Base-by-base conservation (phyloP, 2,113 vertebrate genomes). In the Myodes glareolus region DNA sequence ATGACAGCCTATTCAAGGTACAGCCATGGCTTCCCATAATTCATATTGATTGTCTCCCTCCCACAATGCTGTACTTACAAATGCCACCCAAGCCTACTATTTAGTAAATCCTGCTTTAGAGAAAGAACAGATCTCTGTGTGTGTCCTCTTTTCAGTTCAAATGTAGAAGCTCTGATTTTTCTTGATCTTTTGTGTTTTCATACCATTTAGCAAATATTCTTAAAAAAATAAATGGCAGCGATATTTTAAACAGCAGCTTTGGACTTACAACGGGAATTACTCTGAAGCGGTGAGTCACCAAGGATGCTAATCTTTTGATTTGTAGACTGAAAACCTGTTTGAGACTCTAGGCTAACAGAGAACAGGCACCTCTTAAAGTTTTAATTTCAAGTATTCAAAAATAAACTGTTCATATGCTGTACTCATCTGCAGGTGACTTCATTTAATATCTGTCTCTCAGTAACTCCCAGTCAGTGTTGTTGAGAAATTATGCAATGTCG, bases 241-340 rank as follows among this genome's bases (percentile, higher is more conserved):
- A 94, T 95, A 92, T 98, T 98, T 97, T 94, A 85, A 95, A 92
- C 90, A 91, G 55, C 90, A 96, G 94, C 61, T 96, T 94, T 98
- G 97, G 97, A 97, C 97, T 97, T 97, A 98, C 92, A 98, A 92
- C 96, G 80, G 96, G 96, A 98, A 95, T 97, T 98, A 97, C 97
- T 98, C 97, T 97, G 96, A 98, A 98, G 95, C 63, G 86, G 90
- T 98, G 98, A 98, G 92, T 99, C 98, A 98, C 97, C 76, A 68
- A n/a, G 88, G 94, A 90, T 98, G 95, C 96, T 98, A 98, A 98
- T 98, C 95, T 96, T 95, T 97, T 90, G 97, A 96, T 92, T 96
- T 94, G 70, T 70, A 89, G 95, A 90, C 77, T 81, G 72, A 97
- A 86, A 96, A 92, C 61, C 90, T 96, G 73, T 91, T 98, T 94